These are phyloP conservation scores for Trialeurodes vaporariorum DNA, from an alignment of 1,140 invertebrate genomes.

Conservation along the genomic window DNA sequence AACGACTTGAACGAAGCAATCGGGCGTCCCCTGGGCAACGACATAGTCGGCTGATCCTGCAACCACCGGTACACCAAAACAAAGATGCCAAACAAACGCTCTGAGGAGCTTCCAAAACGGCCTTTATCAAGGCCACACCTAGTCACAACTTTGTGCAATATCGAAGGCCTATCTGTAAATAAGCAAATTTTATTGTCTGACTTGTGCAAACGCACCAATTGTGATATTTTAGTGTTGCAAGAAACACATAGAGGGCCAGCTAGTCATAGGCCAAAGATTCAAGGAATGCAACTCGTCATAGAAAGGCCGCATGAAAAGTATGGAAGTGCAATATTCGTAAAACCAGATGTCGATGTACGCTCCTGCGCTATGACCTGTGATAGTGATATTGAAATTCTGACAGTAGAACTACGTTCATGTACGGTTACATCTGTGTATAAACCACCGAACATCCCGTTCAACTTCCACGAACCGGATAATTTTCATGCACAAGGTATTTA, in stretches of 20 bases:
- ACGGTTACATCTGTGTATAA: not conserved
- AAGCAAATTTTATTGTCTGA: not conserved
- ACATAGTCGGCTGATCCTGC: constrained; percentile 7
- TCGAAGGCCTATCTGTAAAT: constrained; percentile 13
- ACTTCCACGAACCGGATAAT: constrained; percentile 9
- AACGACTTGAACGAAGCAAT: too few species aligned
- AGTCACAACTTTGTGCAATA: constrained; percentile 13
- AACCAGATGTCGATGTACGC: constrained; percentile 2
- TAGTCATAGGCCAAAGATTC: constrained; percentile 9
- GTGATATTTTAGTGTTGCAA: constrained; percentile 10
- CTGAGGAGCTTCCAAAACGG: constrained; percentile 4
- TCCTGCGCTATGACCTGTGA: constrained; percentile 8
- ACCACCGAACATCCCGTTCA: constrained; percentile 3
- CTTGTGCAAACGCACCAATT: constrained; percentile 4
- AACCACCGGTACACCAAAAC: constrained; percentile 6
- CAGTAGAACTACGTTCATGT: not conserved
- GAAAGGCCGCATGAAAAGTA: constrained; percentile 14
- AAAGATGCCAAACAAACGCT: not conserved
- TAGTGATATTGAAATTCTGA: constrained; percentile 13
- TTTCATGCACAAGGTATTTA: constrained; percentile 9
- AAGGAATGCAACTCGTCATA: constrained; percentile 11
- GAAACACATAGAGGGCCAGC: constrained; percentile 9
- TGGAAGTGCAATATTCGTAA: constrained; percentile 10
- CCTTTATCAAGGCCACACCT: constrained; percentile 10
- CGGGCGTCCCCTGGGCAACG: constrained; percentile 10